Evolutionary conservation across 2,797 vertebrate genomes (phyloP), one percentile per base, ranked within the genome.

Genomic region (Mormyrus hasselquistii): DNA sequence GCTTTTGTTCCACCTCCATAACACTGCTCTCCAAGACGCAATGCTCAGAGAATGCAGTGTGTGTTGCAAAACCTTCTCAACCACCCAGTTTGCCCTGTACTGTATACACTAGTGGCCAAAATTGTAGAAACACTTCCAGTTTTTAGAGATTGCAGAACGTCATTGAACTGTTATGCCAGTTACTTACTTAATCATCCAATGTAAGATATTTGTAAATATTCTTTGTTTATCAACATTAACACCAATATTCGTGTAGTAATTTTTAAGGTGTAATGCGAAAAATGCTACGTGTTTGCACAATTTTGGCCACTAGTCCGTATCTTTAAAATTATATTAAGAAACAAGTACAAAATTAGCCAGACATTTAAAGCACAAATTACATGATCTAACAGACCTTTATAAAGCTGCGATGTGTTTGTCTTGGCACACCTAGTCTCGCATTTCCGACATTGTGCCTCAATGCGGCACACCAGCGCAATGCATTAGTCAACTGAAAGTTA

Each of bases 31-130:
- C 25, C 49, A 44, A 73, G 12, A 93, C 91, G 91, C 93, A 89
- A 93, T 94, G 95, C 93, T 93, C 93, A 86, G 94, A 92, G 92
- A 93, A 93, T 93, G 96, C 95, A 95, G 95, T 57, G 16, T 95
- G 93, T 93, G 92, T 90, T 82, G 90, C 82, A 92, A 94, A 92
- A 89, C 90, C 76, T 88, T 92, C 90, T 93, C 93, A 57, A 90
- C 88, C 91, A 93, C 91, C 94, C 90, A 55, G 22, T 91, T 88
- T 89, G 90, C 90, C 90, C 93, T 89, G 92, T 90, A 92, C 92
- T 92, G 87, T 92, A 92, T 90, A 92, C 4, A 19, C 53, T 19
- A 57, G 19, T n/a, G 19, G 55, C 55, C 19, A 57, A 57, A 57
- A 57, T 6, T 57, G 19, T 57, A 6, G 19, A 57, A 57, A 57